Evolutionary conservation across 1,140 invertebrate genomes (phyloP), one percentile per base, ranked within the genome.

Genomic region (Dendroctonus valens): DNA sequence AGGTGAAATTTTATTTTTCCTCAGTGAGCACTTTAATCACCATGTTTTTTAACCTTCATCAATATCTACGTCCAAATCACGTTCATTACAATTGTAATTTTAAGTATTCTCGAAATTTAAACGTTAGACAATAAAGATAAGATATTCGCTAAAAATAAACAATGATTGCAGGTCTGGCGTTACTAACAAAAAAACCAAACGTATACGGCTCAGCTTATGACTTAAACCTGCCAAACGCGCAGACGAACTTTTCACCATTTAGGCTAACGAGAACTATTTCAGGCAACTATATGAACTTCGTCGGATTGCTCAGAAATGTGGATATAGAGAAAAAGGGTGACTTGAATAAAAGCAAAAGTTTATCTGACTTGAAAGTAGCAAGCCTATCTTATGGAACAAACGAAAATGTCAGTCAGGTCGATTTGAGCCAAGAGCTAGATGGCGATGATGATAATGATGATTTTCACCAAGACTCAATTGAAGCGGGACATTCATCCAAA

Each of bases 261-360:
- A 63, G 60, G 60, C 51, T 63, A 54, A 63, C 53, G 54, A 14
- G 60, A 63, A 63, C 60, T 63, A 53, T 63, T 63, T 63, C 60
- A 63, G 60, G 60, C 14, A 63, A 63, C 14, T 63, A 63, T 54
- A 54, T 63, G 60, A 63, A 63, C 50, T 63, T 54, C 60, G 54
- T 41, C 14, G 59, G 59, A 9, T 15, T 63, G 7, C 42, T 63
- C n/a, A 15, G 41, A 44, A 63, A 63, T 12, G 42, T 63, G 37
- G 60, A 63, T 53, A 42, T 63, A 15, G 14, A 54, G 14, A 63
- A 44, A 53, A 63, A 63, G 7, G 15, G 5, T 38, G 60, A 63
- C 38, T 6, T 63, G 14, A 63, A 26, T 54, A 63, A 63, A 40
- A 63, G 60, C n/a, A 63, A 63, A 41, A 63, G 60, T 12, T 9